Evolutionary conservation across 2,113 vertebrate species (phyloP).

Genomic region (Poecilia latipinna): DNA sequence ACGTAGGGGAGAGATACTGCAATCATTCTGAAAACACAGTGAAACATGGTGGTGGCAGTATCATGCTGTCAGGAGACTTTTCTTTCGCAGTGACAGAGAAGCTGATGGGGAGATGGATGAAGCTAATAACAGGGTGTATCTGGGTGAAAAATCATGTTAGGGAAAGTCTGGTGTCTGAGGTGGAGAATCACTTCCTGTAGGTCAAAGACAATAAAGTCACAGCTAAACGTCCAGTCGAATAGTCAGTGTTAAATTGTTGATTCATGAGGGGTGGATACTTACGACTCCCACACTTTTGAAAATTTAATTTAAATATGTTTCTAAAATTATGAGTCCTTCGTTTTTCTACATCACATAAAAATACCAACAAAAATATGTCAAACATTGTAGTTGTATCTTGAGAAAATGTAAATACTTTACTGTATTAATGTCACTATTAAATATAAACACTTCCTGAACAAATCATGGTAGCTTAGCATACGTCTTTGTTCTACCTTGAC

Average conservation of each 20-base stretch:
- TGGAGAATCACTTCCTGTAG: neutral
- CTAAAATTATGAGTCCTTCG: neutral
- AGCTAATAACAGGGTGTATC: neutral
- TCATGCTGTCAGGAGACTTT: no score
- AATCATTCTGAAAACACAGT: no score
- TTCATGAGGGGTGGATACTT: neutral
- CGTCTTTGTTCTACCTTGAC: slow-evolving; percentile 68
- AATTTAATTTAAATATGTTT: neutral
- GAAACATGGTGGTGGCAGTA: no score
- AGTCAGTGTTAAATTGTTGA: neutral
- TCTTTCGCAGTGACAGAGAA: neutral
- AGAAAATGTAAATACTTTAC: neutral
- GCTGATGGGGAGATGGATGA: neutral
- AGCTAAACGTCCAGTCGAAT: neutral
- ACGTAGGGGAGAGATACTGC: no score
- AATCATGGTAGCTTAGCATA: neutral
- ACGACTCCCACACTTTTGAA: neutral
- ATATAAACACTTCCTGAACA: neutral
- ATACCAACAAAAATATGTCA: neutral
- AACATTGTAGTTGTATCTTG: neutral
- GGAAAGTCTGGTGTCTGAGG: neutral
- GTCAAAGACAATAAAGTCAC: neutral
- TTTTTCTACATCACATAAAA: neutral
- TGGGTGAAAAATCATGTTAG: no score
- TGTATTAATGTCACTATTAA: neutral